Percentiles rank a stretch among this genome's conserved stretches.
These are phyloP conservation scores for Drosophila lacertosa DNA, from an alignment of 1,140 invertebrate species.

Conservation along the genomic window DNA sequence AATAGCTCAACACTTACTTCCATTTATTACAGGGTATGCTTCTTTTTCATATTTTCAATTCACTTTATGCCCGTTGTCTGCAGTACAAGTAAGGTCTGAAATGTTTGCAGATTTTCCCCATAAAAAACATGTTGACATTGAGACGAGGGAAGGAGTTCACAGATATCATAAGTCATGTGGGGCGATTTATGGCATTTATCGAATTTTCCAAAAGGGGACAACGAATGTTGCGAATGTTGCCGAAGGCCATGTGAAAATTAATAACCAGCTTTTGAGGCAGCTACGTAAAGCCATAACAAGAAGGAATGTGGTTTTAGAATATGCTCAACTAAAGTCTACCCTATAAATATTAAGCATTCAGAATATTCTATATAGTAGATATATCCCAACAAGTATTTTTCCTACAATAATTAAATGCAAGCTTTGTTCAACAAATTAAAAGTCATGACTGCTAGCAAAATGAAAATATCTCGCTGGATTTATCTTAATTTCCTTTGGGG, in stretches of 20 bases:
- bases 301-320: neutral
- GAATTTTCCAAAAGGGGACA: constrained; percentile 33
- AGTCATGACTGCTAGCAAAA: constrained; percentile 31
- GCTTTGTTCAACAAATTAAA: constrained; percentile 26
- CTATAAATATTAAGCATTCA: no score
- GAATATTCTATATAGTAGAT: no score
- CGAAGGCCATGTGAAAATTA: constrained; percentile 23
- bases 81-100: constrained; percentile 10
- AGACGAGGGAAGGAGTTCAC: constrained; percentile 6
- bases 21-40: constrained; percentile 4
- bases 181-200: constrained; percentile 65
- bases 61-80: constrained; percentile 3
- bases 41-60: neutral
- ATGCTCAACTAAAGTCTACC: no score
- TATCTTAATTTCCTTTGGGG: constrained; percentile 17
- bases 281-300: neutral
- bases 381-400: no score
- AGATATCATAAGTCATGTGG: constrained; percentile 56
- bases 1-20: no score
- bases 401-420: no score
- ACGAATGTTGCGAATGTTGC: neutral
- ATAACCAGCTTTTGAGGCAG: constrained; percentile 17
- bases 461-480: constrained; percentile 12
- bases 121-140: constrained; percentile 61
- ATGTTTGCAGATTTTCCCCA: constrained; percentile 18